Evolutionary conservation across 2,888 invertebrate species (phyloP).

Genomic region (Rotaria magnacalcarata): DNA sequence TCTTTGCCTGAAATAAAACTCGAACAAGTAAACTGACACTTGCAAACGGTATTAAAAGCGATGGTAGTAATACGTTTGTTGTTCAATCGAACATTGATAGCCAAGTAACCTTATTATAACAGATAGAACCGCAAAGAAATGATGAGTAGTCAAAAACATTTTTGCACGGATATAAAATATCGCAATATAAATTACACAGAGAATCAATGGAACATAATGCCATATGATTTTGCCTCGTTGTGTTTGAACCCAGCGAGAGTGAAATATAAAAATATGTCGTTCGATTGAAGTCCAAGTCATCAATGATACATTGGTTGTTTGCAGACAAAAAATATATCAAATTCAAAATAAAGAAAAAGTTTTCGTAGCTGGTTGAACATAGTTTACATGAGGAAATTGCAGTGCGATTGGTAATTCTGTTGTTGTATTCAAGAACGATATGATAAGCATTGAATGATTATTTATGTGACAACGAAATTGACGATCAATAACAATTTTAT

Average conservation of each 20-base stretch:
- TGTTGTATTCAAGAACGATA: background rate
- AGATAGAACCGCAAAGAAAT: background rate
- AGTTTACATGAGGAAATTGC: background rate
- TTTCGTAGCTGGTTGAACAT: background rate
- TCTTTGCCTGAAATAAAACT: background rate
- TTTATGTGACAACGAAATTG: background rate
- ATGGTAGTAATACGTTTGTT: background rate
- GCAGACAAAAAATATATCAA: background rate
- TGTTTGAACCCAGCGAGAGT: background rate
- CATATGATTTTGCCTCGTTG: background rate
- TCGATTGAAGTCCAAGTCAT: background rate
- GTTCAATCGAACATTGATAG: background rate
- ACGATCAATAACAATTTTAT: background rate
- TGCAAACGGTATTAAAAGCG: background rate
- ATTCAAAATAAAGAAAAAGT: background rate
- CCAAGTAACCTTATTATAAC: background rate
- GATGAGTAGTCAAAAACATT: background rate
- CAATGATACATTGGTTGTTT: background rate
- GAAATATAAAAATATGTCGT: background rate
- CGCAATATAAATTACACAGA: background rate
- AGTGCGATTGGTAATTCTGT: background rate
- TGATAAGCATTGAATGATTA: background rate
- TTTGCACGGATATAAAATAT: background rate
- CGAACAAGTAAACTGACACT: background rate
- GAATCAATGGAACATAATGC: background rate